Percentiles rank a stretch among this genome's conserved stretches.
Evolutionary conservation across 2,888 invertebrate genomes (phyloP).

Genomic region (Drosophila prolongata): DNA sequence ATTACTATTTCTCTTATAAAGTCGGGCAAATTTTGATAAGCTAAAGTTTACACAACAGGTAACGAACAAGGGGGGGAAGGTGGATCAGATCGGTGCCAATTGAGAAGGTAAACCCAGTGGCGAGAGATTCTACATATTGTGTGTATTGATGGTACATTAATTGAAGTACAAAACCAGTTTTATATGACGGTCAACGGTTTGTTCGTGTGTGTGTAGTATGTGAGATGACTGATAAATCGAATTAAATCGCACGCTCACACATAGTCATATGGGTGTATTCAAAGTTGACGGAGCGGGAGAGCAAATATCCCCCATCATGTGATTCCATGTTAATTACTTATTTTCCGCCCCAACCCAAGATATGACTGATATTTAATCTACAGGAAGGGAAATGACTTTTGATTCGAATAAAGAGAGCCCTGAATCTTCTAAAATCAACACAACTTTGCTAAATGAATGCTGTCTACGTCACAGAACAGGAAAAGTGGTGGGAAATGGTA

Average conservation of each 20-base stretch:
- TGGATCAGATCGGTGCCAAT: slow-evolving; percentile 21
- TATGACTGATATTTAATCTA: background rate
- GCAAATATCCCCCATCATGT: slow-evolving; percentile 59
- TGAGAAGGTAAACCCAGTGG: slow-evolving; percentile 16
- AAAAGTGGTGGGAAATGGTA: slow-evolving; percentile 9
- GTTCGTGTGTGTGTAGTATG: slow-evolving; percentile 11
- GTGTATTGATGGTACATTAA: slow-evolving; percentile 33
- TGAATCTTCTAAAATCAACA: background rate
- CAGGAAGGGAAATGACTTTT: background rate
- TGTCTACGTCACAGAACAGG: slow-evolving; percentile 14
- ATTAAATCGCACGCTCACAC: slow-evolving; percentile 48
- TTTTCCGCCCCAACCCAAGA: slow-evolving; percentile 20
- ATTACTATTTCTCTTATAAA: slow-evolving; percentile 21
- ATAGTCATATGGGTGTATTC: slow-evolving; percentile 30
- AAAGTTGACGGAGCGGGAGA: slow-evolving; percentile 29
- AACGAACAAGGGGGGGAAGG: background rate
- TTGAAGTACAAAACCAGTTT: slow-evolving; percentile 73
- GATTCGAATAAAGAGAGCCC: background rate
- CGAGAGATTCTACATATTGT: slow-evolving; percentile 6
- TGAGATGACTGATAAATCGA: slow-evolving; percentile 65
- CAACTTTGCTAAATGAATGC: background rate
- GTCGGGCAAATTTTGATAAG: slow-evolving; percentile 56
- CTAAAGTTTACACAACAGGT: slow-evolving; percentile 25
- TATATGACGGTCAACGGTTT: slow-evolving; percentile 59
- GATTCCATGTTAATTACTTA: slow-evolving; percentile 66